phyloP scores from a whole-genome alignment of 1,140 invertebrate genomes.

The Drosophila sechellia region DNA sequence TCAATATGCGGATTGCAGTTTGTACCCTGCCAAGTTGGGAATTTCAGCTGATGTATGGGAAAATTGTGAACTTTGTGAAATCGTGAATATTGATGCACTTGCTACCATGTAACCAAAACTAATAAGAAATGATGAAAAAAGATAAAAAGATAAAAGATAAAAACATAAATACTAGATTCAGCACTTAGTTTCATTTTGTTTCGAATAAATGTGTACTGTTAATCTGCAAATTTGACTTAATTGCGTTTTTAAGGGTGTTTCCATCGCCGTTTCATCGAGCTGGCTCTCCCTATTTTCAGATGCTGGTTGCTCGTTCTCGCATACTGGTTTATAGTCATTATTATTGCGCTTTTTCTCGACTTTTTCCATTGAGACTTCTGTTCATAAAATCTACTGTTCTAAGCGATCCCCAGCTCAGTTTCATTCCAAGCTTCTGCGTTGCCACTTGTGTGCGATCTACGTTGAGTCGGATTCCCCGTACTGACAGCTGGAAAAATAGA shows the following conservation, averaged over 20 bases:
- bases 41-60: not conserved
- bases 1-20: conserved; percentile 8
- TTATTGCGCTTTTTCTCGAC: conserved; percentile 28
- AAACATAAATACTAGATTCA: too few species aligned
- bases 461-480: conserved; percentile 14
- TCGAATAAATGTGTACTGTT: too few species aligned
- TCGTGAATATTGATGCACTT: not conserved
- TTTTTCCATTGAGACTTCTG: conserved; percentile 36
- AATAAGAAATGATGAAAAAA: too few species aligned
- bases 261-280: not conserved
- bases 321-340: conserved; percentile 62
- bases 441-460: conserved; percentile 30
- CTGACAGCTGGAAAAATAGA: conserved; percentile 1
- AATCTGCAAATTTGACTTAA: not conserved
- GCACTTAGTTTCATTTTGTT: too few species aligned
- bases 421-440: conserved; percentile 46
- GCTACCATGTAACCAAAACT: too few species aligned
- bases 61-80: not conserved
- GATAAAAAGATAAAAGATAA: too few species aligned
- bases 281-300: conserved; percentile 1
- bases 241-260: conserved; percentile 1
- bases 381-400: conserved; percentile 70
- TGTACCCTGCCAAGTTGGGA: conserved; percentile 9
- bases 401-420: conserved; percentile 65
- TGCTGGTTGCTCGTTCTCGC: conserved; percentile 17